Conservation (phyloP, 2,113 vertebrate species). For the Indri indri region DNA sequence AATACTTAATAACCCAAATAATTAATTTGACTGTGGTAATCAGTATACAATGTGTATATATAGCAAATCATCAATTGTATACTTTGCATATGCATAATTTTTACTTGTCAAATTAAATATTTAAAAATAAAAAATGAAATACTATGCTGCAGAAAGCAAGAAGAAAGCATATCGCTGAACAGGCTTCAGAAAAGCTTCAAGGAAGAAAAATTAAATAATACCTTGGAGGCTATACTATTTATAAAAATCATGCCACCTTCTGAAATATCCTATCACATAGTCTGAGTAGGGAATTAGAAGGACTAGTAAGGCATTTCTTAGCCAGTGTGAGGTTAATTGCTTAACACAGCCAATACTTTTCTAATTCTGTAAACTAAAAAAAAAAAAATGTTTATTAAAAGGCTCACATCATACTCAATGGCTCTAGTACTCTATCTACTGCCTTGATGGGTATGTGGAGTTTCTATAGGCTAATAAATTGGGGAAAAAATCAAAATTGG, state of each 20-base stretch:
- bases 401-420: not conserved
- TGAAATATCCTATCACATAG: not conserved
- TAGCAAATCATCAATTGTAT: not conserved
- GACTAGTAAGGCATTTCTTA: not conserved
- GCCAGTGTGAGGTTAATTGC: not conserved
- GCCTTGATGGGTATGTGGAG: not conserved
- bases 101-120: not conserved
- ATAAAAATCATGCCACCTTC: not conserved
- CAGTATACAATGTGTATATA: not conserved
- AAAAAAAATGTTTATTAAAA: not conserved
- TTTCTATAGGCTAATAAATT: not conserved
- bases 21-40: not conserved
- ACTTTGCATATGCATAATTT: not conserved
- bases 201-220: not conserved
- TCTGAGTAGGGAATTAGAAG: not conserved
- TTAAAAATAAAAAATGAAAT: not conserved
- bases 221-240: not conserved
- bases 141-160: not conserved
- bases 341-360: not conserved
- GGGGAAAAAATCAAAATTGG: not conserved
- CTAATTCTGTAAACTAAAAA: not conserved
- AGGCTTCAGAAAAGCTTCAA: not conserved
- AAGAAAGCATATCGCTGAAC: not conserved
- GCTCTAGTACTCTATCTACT: not conserved
- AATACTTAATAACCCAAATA: not conserved